Evolutionary conservation across 1,140 invertebrate genomes (phyloP), one percentile per base, ranked within the genome.

Genomic region (Pachypeltis micranthus): DNA sequence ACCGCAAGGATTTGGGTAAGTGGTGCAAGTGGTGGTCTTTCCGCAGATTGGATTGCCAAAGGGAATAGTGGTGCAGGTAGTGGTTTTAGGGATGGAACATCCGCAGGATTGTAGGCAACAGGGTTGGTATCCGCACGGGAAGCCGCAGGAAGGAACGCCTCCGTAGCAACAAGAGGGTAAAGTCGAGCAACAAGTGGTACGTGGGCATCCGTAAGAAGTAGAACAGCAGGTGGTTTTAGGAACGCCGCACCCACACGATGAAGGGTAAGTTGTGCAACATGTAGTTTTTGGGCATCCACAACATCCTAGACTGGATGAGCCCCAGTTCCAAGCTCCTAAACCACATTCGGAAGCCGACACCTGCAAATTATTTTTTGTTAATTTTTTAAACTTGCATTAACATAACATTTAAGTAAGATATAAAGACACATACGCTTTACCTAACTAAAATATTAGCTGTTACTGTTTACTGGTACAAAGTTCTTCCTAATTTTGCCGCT

Each of bases 21-120:
- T 59, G 10, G 57, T 59, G 57, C 57, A 59, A 7, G 57, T 59
- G 3, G 57, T 59, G 27, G 57, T 59, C 19, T 59, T 59, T n/a
- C 57, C 57, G 21, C 47, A 51, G 57, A 59, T 31, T 1, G 57
- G 57, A 7, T 28, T 59, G 23, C 47, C 47, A 21, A 51, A 51
- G 1, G 57, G 57, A n/a, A 59, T 28, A 1, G 57, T 59, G 28
- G 57, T 59, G 57, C 57, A 59, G 7, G 57, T 59, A 2, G 57
- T 59, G 57, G 57, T 59, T 29, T 59, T 59, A 19, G 57, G 57
- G 28, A 59, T 10, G 2, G 25, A 3, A 28, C 57, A 59, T 31
- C 57, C 57, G 28, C 57, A 59, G 26, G 16, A 4, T 4, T 14
- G 21, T 7, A 21, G 19, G 12, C 47, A 51, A 21, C 12, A 14